phyloP scores from a whole-genome alignment of 64 coral and sea anemone genomes.

The Acropora tenuis region DNA sequence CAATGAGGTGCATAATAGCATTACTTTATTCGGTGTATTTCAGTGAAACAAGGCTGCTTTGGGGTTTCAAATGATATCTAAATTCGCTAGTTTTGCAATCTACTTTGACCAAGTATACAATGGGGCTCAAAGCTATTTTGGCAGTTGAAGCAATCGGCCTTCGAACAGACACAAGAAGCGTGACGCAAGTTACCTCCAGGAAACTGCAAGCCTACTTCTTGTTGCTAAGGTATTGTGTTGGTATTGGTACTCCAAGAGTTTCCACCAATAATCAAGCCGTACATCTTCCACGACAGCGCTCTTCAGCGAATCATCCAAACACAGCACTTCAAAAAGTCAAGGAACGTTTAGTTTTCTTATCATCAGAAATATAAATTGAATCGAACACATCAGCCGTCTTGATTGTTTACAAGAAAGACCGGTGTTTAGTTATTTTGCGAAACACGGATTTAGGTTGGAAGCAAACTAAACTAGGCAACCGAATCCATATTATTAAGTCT shows the following conservation, averaged over 20 bases:
- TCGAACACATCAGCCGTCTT: too few species aligned
- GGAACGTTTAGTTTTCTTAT: neutral
- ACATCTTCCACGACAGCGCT: conserved; percentile 59
- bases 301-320: conserved; percentile 74
- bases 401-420: too few species aligned
- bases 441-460: too few species aligned
- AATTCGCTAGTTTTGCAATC: too few species aligned
- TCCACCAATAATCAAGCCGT: conserved; percentile 82
- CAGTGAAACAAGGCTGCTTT: too few species aligned
- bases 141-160: too few species aligned
- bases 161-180: neutral
- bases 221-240: conserved; percentile 71
- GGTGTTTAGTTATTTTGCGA: too few species aligned
- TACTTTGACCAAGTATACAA: too few species aligned
- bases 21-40: neutral
- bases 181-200: conserved; percentile 69
- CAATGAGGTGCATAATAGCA: neutral
- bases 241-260: conserved; percentile 82
- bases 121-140: too few species aligned
- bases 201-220: conserved; percentile 29
- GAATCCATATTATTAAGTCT: too few species aligned
- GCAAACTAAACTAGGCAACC: too few species aligned
- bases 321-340: conserved; percentile 64
- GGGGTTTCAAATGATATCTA: too few species aligned
- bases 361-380: neutral